These are phyloP conservation scores for Malacoctenus gilli DNA, from an alignment of 2,797 vertebrate species.

Conservation along the genomic window DNA sequence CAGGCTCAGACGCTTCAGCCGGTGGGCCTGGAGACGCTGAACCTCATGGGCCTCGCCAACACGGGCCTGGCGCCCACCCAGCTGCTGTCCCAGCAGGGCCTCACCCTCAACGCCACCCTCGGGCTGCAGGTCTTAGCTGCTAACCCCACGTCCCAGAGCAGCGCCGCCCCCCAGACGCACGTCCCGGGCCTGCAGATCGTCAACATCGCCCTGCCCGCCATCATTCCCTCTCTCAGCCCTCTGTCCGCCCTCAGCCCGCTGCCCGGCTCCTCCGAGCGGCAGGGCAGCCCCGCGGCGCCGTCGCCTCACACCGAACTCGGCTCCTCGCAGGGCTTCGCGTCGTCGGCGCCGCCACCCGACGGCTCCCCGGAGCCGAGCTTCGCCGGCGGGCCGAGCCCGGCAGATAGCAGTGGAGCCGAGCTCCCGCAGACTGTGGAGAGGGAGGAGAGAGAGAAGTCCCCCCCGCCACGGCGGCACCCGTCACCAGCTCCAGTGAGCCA, in stretches of 20 bases:
- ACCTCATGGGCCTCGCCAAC: slow-evolving; percentile 88
- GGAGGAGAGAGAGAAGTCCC: slow-evolving; percentile 42
- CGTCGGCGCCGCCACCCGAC: slow-evolving; percentile 34
- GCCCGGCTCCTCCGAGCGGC: slow-evolving; percentile 58
- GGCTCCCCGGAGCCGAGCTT: slow-evolving; percentile 36
- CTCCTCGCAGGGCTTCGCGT: slow-evolving; percentile 29
- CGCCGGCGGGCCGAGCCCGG: slow-evolving; percentile 20
- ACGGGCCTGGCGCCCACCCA: slow-evolving; percentile 80
- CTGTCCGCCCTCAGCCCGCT: slow-evolving; percentile 75
- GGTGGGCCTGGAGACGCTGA: slow-evolving; percentile 87
- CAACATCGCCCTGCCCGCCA: slow-evolving; percentile 91
- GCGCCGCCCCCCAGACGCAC: slow-evolving; percentile 81
- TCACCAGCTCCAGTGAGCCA: slow-evolving; percentile 35
- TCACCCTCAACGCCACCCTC: slow-evolving; percentile 90
- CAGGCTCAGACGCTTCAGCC: slow-evolving; percentile 84
- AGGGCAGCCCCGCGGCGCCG: slow-evolving; percentile 62
- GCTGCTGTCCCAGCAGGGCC: slow-evolving; percentile 85
- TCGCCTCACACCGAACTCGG: slow-evolving; percentile 28
- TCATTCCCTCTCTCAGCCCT: slow-evolving; percentile 89
- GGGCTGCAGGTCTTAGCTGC: slow-evolving; percentile 91
- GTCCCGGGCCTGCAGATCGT: slow-evolving; percentile 91
- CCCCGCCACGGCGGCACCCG: slow-evolving; percentile 31
- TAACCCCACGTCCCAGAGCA: slow-evolving; percentile 81
- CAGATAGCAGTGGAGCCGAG: slow-evolving; percentile 40
- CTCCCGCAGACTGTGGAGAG: slow-evolving; percentile 41